These are phyloP conservation scores for Agrypnia vestita DNA, from an alignment of 1,140 invertebrate genomes.

Conservation along the genomic window DNA sequence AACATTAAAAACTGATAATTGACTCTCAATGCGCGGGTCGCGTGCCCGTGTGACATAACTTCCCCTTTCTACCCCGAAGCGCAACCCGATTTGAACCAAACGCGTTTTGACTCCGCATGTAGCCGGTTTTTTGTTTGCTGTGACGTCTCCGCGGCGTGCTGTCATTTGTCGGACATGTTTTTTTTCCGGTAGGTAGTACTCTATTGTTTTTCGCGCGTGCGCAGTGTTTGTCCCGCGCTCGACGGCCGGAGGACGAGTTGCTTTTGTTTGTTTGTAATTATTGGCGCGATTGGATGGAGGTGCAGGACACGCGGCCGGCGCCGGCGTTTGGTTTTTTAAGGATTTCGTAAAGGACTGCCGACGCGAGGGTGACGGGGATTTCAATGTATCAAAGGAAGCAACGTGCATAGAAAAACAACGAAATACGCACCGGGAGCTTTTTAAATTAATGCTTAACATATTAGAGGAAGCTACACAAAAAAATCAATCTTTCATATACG, in stretches of 20 bases:
- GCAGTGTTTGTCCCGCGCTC: conserved; percentile 37
- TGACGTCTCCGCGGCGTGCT: conserved; percentile 30
- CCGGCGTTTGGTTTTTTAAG: conserved; percentile 17
- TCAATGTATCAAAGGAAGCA: background rate
- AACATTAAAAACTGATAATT: conserved; percentile 51
- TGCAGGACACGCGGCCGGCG: conserved; percentile 3
- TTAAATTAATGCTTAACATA: too few species aligned
- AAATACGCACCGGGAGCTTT: too few species aligned
- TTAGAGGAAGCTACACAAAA: too few species aligned
- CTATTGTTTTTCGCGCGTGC: conserved; percentile 54
- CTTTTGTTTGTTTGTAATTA: conserved; percentile 54
- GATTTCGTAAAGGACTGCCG: background rate
- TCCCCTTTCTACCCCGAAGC: conserved; percentile 16
- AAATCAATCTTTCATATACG: too few species aligned
- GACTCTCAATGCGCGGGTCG: conserved; percentile 43
- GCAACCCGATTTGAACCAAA: conserved; percentile 36
- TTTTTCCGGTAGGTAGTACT: conserved; percentile 1
- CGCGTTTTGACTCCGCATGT: conserved; percentile 54
- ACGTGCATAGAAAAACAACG: too few species aligned
- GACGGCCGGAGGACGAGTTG: conserved; percentile 7
- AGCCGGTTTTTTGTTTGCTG: conserved; percentile 41
- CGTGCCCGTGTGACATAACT: conserved; percentile 11
- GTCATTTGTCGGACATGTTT: conserved; percentile 46
- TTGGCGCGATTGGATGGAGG: conserved; percentile 43
- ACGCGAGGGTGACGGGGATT: background rate